A percentile compares a stretch with the other conserved stretches of the same genome.
Conservation (phyloP, 2,113 vertebrate genomes). For the Lonchura striata region DNA sequence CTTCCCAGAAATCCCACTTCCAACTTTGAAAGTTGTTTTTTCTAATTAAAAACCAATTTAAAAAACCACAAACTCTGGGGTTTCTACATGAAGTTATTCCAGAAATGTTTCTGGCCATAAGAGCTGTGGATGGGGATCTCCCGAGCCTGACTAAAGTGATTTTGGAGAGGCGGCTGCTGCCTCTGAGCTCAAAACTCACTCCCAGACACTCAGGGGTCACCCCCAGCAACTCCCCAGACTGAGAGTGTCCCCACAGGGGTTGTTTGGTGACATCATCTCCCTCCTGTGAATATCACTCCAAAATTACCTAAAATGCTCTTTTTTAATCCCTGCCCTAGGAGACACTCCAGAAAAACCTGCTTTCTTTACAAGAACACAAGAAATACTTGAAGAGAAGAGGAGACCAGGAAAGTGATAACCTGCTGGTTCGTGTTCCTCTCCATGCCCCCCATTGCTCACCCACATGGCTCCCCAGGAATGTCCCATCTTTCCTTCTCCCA, state of each 20-base stretch:
- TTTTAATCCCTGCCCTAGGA: not conserved
- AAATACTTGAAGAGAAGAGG: not conserved
- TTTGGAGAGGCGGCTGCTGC: not conserved
- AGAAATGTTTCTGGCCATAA: not conserved
- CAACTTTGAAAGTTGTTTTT: not conserved
- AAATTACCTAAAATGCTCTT: not conserved
- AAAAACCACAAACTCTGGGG: not conserved
- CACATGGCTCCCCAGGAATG: rapidly evolving
- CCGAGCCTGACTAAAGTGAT: not conserved
- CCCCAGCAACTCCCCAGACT: not conserved
- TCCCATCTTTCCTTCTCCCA: not conserved
- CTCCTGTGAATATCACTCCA: rapidly evolving
- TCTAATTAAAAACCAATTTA: not conserved
- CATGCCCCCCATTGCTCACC: too few relatives aligned
- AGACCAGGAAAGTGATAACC: not conserved
- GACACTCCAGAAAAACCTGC: not conserved
- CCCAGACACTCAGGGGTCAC: not conserved
- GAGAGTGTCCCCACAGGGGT: rapidly evolving
- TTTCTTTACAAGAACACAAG: not conserved
- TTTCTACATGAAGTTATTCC: not conserved
- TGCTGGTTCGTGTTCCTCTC: not conserved
- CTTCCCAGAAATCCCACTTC: not conserved
- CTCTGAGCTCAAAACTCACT: not conserved
- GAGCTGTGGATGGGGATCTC: not conserved
- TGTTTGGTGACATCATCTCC: not conserved